A percentile compares a stretch with the other conserved stretches of the same genome.
Evolutionary conservation across 2,797 vertebrate species (phyloP).

Genomic region (Nasua narica): DNA sequence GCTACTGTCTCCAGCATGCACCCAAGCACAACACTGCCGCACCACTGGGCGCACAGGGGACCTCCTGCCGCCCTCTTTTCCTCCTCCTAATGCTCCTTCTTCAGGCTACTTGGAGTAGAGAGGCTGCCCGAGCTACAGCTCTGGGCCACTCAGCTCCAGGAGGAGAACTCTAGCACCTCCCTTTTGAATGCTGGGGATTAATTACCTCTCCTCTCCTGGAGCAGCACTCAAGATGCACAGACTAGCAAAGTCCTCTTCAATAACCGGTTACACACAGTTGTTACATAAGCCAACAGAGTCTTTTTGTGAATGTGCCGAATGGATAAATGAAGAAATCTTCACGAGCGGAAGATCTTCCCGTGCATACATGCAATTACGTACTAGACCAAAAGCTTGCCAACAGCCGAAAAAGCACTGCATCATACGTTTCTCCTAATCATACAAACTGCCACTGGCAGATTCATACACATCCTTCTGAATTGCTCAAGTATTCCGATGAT

Average conservation of each 20-base stretch:
- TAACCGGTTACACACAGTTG: neutral
- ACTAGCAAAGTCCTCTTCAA: neutral
- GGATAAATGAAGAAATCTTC: neutral
- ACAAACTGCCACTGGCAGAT: neutral
- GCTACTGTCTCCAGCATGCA: rapidly evolving
- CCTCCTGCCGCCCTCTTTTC: rapidly evolving
- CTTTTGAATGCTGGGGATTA: neutral
- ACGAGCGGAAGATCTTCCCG: neutral
- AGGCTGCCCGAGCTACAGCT: too few relatives aligned
- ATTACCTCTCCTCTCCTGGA: neutral
- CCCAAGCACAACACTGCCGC: neutral
- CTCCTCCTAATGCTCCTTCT: neutral
- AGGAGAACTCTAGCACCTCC: neutral
- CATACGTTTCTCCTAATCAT: neutral
- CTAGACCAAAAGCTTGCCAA: neutral
- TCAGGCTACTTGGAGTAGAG: too few relatives aligned
- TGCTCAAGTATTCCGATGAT: neutral
- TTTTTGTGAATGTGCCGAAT: neutral
- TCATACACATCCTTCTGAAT: neutral
- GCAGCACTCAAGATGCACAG: neutral
- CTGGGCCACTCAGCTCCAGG: neutral
- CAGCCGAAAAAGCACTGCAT: neutral
- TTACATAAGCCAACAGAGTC: neutral
- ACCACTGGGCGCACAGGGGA: too few relatives aligned
- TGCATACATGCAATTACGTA: neutral